Percentiles rank a stretch among this genome's conserved stretches.
Conservation (phyloP, 2,113 vertebrate species). For the Excalfactoria chinensis region DNA sequence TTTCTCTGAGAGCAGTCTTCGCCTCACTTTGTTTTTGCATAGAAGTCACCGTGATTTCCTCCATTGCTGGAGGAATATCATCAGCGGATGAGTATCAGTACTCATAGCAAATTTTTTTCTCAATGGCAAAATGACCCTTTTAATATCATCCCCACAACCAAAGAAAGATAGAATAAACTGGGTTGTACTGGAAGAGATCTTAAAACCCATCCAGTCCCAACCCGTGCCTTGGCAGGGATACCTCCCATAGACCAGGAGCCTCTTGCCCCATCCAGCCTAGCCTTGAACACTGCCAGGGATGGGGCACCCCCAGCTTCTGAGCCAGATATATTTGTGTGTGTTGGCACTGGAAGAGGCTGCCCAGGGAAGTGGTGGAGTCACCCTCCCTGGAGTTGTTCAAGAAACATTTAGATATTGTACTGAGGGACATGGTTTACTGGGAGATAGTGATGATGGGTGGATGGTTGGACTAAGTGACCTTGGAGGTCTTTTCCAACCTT, state of each 20-base stretch:
- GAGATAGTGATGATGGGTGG: no score
- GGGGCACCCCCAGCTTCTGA: not conserved
- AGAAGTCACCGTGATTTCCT: fast-evolving
- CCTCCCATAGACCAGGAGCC: not conserved
- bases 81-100: not conserved
- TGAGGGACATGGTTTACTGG: no score
- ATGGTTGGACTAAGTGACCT: no score
- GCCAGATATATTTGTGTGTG: no score
- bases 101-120: not conserved
- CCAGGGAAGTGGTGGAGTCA: no score
- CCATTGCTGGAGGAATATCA: not conserved
- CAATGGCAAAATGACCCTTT: not conserved
- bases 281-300: not conserved
- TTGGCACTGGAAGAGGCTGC: no score
- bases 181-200: not conserved
- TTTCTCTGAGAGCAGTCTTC: not conserved
- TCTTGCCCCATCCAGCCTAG: not conserved
- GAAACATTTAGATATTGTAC: no score
- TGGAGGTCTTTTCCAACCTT: no score
- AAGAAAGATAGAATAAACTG: not conserved
- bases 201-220: not conserved
- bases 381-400: no score
- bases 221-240: not conserved
- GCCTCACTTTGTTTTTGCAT: not conserved
- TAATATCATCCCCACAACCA: not conserved